phyloP scores from a whole-genome alignment of 2,888 invertebrate species.

The Dryobota labecula region DNA sequence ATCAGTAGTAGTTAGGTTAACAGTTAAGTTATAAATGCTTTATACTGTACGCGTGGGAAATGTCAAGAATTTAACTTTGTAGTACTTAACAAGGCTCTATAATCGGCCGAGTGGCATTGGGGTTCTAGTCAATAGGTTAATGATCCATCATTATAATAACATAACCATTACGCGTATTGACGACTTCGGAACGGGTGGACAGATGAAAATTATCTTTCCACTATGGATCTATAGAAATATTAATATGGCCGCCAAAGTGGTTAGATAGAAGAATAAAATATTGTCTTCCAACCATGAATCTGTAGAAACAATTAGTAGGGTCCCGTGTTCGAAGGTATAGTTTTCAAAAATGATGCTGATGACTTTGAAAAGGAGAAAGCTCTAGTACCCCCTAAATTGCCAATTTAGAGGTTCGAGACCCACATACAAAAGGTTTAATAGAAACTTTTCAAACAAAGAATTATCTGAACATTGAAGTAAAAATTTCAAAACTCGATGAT shows the following conservation, averaged over 20 bases:
- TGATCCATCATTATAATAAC: constrained; percentile 33
- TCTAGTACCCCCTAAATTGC: too few species aligned
- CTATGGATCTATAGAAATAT: not conserved
- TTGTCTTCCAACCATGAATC: not conserved
- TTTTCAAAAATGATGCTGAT: too few species aligned
- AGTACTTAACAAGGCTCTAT: constrained; percentile 28
- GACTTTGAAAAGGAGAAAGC: not conserved
- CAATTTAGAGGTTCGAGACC: not conserved
- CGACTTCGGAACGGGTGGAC: not conserved
- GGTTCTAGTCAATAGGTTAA: constrained; percentile 39
- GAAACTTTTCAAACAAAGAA: not conserved
- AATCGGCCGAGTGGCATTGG: constrained; percentile 36
- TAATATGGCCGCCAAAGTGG: not conserved
- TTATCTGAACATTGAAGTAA: not conserved
- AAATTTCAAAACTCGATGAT: not conserved
- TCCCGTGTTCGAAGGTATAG: not conserved
- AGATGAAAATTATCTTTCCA: not conserved
- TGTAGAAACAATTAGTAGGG: not conserved
- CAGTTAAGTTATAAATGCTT: constrained; percentile 59
- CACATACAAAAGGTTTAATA: not conserved
- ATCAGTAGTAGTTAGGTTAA: constrained; percentile 55
- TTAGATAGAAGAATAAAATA: not conserved
- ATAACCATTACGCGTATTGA: constrained; percentile 31
- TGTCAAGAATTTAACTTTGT: constrained; percentile 58
- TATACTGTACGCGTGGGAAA: constrained; percentile 60